Conservation (phyloP, 2,888 invertebrate genomes). For the Cactoblastis cactorum region DNA sequence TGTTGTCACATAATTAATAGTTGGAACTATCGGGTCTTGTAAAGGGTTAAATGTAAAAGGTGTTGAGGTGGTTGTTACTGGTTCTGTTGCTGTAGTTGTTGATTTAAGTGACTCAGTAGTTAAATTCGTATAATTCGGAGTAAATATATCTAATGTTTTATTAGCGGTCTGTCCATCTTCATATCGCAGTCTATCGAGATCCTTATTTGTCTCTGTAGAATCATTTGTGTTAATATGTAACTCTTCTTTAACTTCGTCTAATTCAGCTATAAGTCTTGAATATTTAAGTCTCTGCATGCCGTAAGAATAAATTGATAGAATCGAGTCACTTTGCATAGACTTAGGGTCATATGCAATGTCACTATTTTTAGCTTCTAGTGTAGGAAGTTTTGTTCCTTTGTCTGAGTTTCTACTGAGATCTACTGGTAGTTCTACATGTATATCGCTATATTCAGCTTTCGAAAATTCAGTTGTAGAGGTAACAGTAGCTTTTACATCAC, state of each 20-base stretch:
- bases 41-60: slow-evolving; percentile 33
- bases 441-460: slow-evolving; percentile 19
- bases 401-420: slow-evolving; percentile 30
- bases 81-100: slow-evolving; percentile 20
- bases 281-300: slow-evolving; percentile 66
- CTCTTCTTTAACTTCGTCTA: slow-evolving; percentile 59
- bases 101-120: slow-evolving; percentile 21
- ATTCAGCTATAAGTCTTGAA: slow-evolving; percentile 53
- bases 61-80: slow-evolving; percentile 23
- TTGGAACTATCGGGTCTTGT: slow-evolving; percentile 30
- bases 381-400: slow-evolving; percentile 19
- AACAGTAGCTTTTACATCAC: slow-evolving; percentile 16
- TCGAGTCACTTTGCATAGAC: slow-evolving; percentile 65
- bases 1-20: slow-evolving; percentile 39
- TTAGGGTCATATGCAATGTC: slow-evolving; percentile 62
- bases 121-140: slow-evolving; percentile 20
- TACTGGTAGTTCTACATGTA: slow-evolving; percentile 33
- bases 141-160: slow-evolving; percentile 22
- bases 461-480: slow-evolving; percentile 18
- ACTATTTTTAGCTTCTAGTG: slow-evolving; percentile 13
- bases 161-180: slow-evolving; percentile 38
- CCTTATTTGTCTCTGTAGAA: slow-evolving; percentile 38
- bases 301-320: slow-evolving; percentile 61
- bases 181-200: slow-evolving; percentile 53
- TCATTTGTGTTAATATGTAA: slow-evolving; percentile 62